These are phyloP conservation scores for Heliconius charithonia DNA, from an alignment of 2,888 invertebrate species.

Conservation along the genomic window DNA sequence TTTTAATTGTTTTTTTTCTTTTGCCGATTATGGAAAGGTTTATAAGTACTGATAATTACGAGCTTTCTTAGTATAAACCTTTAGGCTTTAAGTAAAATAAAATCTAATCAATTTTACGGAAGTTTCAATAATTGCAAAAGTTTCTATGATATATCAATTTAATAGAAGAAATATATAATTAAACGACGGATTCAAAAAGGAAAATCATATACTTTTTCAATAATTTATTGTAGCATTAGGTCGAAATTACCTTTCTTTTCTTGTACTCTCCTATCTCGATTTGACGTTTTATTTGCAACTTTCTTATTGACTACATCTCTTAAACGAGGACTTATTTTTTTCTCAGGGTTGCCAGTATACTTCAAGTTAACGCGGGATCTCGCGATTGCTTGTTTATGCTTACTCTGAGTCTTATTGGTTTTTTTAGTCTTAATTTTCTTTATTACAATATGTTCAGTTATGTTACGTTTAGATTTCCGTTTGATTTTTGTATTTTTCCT, in stretches of 20 bases:
- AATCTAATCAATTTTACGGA: no score
- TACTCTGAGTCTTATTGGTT: neutral
- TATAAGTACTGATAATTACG: no score
- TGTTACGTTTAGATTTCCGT: conserved; percentile 7
- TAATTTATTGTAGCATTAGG: conserved; percentile 39
- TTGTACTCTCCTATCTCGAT: conserved; percentile 14
- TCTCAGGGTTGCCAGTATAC: conserved; percentile 10
- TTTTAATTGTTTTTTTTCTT: neutral
- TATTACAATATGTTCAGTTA: conserved; percentile 12
- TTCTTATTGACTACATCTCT: conserved; percentile 6
- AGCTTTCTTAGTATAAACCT: no score
- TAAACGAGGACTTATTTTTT: neutral
- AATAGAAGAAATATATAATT: neutral
- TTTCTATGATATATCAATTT: neutral
- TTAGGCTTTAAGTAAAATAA: no score
- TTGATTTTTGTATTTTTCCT: conserved; percentile 17
- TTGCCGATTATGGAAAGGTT: no score
- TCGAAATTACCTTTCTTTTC: conserved; percentile 41
- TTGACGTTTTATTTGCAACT: conserved; percentile 11
- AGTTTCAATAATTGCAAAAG: neutral
- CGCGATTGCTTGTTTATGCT: neutral
- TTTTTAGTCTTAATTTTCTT: conserved; percentile 6
- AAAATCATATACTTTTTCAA: conserved; percentile 20
- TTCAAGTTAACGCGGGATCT: conserved; percentile 22
- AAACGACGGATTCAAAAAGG: conserved; percentile 5